A percentile compares a stretch with the other conserved stretches of the same genome.
Conservation (phyloP, 2,113 vertebrate species). For the Tachysurus fulvidraco region DNA sequence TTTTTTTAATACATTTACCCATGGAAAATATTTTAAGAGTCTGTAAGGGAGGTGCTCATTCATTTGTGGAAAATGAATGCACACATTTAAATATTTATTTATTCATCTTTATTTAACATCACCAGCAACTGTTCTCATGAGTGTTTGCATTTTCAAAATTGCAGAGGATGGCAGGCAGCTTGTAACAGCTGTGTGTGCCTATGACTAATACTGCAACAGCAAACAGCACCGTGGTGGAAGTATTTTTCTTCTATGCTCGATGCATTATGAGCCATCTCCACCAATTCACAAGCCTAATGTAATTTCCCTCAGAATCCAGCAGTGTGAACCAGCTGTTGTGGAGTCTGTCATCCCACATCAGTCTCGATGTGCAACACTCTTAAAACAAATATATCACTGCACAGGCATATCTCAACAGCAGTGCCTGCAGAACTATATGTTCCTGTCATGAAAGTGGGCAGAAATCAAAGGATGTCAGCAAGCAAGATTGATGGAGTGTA, state of each 20-base stretch:
- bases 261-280: constrained; percentile 52
- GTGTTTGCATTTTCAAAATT: constrained; percentile 40
- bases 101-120: constrained; percentile 41
- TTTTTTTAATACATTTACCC: background rate
- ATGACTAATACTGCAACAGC: constrained; percentile 48
- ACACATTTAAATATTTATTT: constrained; percentile 26
- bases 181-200: constrained; percentile 45
- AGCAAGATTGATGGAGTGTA: constrained; percentile 18
- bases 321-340: constrained; percentile 48
- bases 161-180: constrained; percentile 33
- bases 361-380: constrained; percentile 32
- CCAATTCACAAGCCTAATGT: constrained; percentile 52
- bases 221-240: constrained; percentile 34
- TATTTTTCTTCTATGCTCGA: constrained; percentile 33
- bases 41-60: constrained; percentile 25
- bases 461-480: constrained; percentile 30
- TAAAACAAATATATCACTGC: constrained; percentile 30
- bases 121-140: constrained; percentile 44
- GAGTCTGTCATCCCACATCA: constrained; percentile 42
- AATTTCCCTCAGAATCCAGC: constrained; percentile 50
- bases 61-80: constrained; percentile 29
- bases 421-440: constrained; percentile 37
- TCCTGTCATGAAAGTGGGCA: constrained; percentile 33
- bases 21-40: constrained; percentile 23
- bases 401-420: constrained; percentile 30